Base-by-base conservation (phyloP, 92 coral and sea anemone species). In the Plumapathes pennacea region DNA sequence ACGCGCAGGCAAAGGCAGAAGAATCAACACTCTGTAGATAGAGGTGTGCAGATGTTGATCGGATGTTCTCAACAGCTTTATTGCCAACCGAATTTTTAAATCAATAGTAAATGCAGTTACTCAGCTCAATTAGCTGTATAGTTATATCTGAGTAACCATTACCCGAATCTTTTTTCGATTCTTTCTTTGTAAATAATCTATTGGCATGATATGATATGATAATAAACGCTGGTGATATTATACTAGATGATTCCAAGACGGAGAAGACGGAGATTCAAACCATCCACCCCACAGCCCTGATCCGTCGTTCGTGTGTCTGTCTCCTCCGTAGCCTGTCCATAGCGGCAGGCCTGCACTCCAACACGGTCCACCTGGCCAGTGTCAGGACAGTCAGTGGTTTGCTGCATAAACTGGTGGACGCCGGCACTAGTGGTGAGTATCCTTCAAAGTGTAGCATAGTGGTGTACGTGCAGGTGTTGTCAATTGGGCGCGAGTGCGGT, bases 221-320 rank as follows among this genome's bases (percentile, higher is more conserved):
- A n/a, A n/a, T n/a, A n/a, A n/a, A n/a, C n/a, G n/a, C n/a, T n/a
- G n/a, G n/a, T n/a, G n/a, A n/a, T n/a, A n/a, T n/a, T n/a, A n/a
- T n/a, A n/a, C n/a, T n/a, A 91, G 97, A 78, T 66, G 91, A 84
- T 50, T 84, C 91, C 11, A 82, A 80, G 71, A 85, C 80, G 55
- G 89, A 84, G 61, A 92, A 92, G 63, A 67, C 85, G 2, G 95
- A 87, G 62, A 82, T 86, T 36, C 95, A 87, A 32, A 48, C 96
- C 13, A 72, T 69, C 48, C 98, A 92, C 40, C 98, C 98, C 2
- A 88, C 98, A n/a, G 80, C 88, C 13, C 69, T 92, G 10, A 88
- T 92, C 58, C 88, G 98, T 50, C 95, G 85, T 41, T 89, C 98
- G 0, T 88, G 96, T 27, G 57, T 92, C 40, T 88, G 88, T 69